A percentile compares a stretch with the other conserved stretches of the same genome.
Evolutionary conservation across 2,888 invertebrate genomes (phyloP).

Genomic region (Apodemia mormo): DNA sequence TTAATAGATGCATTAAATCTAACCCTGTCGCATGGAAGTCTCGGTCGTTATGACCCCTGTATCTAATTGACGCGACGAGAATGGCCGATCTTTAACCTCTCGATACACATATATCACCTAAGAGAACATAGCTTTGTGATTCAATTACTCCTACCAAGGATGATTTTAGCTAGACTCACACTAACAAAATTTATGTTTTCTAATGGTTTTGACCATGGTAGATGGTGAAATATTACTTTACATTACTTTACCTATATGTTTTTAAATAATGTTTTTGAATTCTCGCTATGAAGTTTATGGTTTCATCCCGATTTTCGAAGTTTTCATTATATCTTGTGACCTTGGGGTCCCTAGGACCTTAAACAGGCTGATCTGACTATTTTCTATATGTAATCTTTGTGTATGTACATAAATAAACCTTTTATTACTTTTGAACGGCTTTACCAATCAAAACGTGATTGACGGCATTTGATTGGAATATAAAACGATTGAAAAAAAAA

Average conservation of each 20-base stretch:
- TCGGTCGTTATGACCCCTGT: slow-evolving; percentile 60
- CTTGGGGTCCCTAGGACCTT: too few relatives aligned
- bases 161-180: slow-evolving; percentile 17
- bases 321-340: too few relatives aligned
- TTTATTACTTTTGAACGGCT: too few relatives aligned
- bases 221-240: not conserved
- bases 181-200: not conserved
- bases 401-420: too few relatives aligned
- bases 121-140: slow-evolving; percentile 43
- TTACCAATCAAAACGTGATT: too few relatives aligned
- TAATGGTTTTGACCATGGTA: not conserved
- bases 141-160: slow-evolving; percentile 40
- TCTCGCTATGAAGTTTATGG: too few relatives aligned
- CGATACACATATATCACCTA: slow-evolving; percentile 66
- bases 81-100: slow-evolving; percentile 75
- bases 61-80: slow-evolving; percentile 69
- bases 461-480: too few relatives aligned
- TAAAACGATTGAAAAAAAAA: too few relatives aligned
- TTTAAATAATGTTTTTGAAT: not conserved
- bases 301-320: too few relatives aligned
- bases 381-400: too few relatives aligned
- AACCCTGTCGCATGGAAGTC: slow-evolving; percentile 60
- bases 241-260: not conserved
- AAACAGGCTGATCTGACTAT: too few relatives aligned
- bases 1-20: slow-evolving; percentile 29